Evolutionary conservation across 2,113 vertebrate genomes (phyloP), one percentile per base, ranked within the genome.

Genomic region (Monopterus albus): DNA sequence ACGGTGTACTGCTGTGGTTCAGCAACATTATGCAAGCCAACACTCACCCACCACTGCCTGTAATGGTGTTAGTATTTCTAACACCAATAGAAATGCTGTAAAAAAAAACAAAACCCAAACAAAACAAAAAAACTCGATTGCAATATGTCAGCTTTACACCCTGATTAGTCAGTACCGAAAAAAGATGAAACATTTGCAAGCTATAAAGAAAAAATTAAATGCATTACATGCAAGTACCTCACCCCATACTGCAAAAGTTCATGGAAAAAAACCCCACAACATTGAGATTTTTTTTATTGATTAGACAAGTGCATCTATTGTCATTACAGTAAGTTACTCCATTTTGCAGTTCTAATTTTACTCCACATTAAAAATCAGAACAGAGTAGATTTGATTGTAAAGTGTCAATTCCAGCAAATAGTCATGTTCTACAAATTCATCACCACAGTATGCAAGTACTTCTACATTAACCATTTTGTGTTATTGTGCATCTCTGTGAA

Each of bases 11-110:
- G 33, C 49, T 64, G 73, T 43, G 77, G 56, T 53, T 56, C 59
- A 38, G 72, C 60, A n/a, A 55, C 72, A 50, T 79, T 67, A 70
- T 81, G 56, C 65, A 51, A 84, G 51, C 8, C 11, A 25, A 65
- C 59, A 63, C 11, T 28, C 23, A 62, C 21, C 20, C 2, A 4
- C 31, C 26, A 23, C 7, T 36, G 15, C 50, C 35, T 35, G 8
- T 7, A 17, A 23, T 15, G 5, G 28, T n/a, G n/a, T n/a, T n/a
- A n/a, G n/a, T n/a, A n/a, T n/a, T n/a, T n/a, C n/a, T n/a, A n/a
- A n/a, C n/a, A n/a, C n/a, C n/a, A n/a, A n/a, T n/a, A n/a, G n/a
- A n/a, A n/a, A n/a, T n/a, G n/a, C n/a, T 31, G 5, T 31, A 31
- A 31, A 31, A 31, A 31, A 31, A 31, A 6, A n/a, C n/a, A n/a